Conservation (phyloP, 1,140 invertebrate genomes). For the Lamellibrachia luymesi region DNA sequence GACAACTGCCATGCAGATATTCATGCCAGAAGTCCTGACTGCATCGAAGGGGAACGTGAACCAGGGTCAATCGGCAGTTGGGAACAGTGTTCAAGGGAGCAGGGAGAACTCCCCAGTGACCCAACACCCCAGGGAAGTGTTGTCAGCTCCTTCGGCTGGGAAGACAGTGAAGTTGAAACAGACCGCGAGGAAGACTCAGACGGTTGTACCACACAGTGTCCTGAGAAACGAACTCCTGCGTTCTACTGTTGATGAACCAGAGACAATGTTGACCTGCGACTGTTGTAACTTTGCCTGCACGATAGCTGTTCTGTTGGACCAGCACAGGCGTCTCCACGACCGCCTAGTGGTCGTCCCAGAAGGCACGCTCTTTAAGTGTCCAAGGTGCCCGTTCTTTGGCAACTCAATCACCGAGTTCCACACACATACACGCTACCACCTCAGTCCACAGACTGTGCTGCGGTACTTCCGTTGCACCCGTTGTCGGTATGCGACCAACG, state of each 20-base stretch:
- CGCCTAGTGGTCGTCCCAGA: neutral
- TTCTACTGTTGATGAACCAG: neutral
- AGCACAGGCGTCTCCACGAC: neutral
- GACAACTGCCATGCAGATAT: neutral
- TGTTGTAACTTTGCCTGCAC: neutral
- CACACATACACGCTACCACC: neutral
- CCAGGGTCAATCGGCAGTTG: neutral
- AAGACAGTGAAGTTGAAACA: neutral
- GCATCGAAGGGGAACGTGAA: neutral
- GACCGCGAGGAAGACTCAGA: neutral
- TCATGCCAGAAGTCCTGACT: neutral
- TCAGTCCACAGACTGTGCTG: neutral
- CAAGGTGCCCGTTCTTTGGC: neutral
- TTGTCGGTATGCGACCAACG: slow-evolving; percentile 14
- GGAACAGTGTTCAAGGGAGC: neutral
- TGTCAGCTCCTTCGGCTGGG: neutral
- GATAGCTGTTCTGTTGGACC: neutral
- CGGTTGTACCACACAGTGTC: neutral
- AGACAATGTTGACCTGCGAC: neutral
- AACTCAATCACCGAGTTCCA: neutral
- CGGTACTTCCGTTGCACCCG: neutral
- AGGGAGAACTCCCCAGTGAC: neutral
- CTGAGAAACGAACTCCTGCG: neutral
- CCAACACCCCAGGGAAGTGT: neutral
- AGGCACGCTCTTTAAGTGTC: neutral